Evolutionary conservation across 2,888 invertebrate species (phyloP), one percentile per base, ranked within the genome.

Genomic region (Noctua pronuba): DNA sequence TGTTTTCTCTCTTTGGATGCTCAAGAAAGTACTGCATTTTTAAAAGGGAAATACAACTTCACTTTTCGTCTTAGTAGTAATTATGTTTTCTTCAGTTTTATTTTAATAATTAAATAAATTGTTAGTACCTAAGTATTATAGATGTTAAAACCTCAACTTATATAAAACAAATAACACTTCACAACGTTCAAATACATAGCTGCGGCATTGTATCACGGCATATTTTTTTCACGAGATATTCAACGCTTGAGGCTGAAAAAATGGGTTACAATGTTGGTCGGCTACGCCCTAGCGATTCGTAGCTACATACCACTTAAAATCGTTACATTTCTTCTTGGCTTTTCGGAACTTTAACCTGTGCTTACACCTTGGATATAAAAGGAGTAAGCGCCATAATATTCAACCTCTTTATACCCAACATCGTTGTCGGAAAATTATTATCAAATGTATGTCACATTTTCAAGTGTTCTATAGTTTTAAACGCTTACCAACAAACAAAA

Each of bases 401-500:
- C 8, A 44, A 67, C 18, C 24, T 52, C 49, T 44, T n/a, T 64
- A 6, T 24, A 41, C 16, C 10, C 13, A 44, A 8, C 16, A 68
- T 49, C 4, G 3, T 58, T 31, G 10, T n/a, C 7, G 49, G 49
- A 38, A 67, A 72, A 62, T 13, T 11, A 24, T 41, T 38, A 10
- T 49, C 1, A 75, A 79, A 80, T 85, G 80, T 79, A 92, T 92
- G 88, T 90, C 77, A 87, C 46, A 79, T 74, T 89, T 88, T 89
- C 44, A 72, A 79, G 84, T 93, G 86, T 89, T 90, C 94, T 94
- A 93, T 93, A 94, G 91, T 94, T 94, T 93, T 91, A 94, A 94
- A 93, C 90, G 91, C 92, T 93, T 93, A 93, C 93, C 93, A 94
- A 94, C 94, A 95, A 94, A 94, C 94, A 95, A 94, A 94, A 94